phyloP scores from a whole-genome alignment of 2,113 vertebrate genomes.

The Rhinolophus sinicus region DNA sequence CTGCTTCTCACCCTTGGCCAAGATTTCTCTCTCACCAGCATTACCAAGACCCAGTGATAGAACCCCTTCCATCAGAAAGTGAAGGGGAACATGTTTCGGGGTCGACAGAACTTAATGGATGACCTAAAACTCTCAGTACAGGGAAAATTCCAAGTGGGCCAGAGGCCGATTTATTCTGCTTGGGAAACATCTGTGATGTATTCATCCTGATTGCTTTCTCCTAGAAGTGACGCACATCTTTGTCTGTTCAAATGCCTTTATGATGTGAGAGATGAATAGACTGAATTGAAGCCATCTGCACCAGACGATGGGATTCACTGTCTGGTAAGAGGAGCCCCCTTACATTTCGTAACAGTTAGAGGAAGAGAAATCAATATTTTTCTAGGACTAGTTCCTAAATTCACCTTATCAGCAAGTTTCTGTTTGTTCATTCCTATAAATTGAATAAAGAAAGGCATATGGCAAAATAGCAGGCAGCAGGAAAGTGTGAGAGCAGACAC shows the following conservation, averaged over 20 bases:
- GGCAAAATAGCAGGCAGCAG: background rate
- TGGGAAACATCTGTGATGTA: conserved; percentile 65
- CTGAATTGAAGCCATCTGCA: conserved; percentile 53
- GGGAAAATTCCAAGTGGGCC: conserved; percentile 57
- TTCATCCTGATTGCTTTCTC: conserved; percentile 62
- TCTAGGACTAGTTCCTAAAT: conserved; percentile 3
- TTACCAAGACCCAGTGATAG: background rate
- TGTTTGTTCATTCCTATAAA: background rate
- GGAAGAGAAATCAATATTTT: conserved; percentile 24
- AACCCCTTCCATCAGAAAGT: conserved; percentile 16
- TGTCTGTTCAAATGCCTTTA: conserved; percentile 53
- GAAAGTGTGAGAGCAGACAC: background rate
- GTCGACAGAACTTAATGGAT: conserved; percentile 25
- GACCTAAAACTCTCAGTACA: conserved; percentile 35
- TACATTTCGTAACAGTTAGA: background rate
- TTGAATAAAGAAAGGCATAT: background rate
- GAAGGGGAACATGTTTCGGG: conserved; percentile 27
- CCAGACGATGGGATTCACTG: background rate
- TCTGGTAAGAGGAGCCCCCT: background rate
- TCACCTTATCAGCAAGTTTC: conserved; percentile 33
- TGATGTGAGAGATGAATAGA: conserved; percentile 45
- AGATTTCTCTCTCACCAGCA: background rate
- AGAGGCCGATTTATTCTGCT: conserved; percentile 33
- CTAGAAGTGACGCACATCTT: conserved; percentile 48
- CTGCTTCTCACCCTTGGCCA: background rate